Evolutionary conservation across 2,113 vertebrate species (phyloP).

Genomic region (Hemicordylus capensis): DNA sequence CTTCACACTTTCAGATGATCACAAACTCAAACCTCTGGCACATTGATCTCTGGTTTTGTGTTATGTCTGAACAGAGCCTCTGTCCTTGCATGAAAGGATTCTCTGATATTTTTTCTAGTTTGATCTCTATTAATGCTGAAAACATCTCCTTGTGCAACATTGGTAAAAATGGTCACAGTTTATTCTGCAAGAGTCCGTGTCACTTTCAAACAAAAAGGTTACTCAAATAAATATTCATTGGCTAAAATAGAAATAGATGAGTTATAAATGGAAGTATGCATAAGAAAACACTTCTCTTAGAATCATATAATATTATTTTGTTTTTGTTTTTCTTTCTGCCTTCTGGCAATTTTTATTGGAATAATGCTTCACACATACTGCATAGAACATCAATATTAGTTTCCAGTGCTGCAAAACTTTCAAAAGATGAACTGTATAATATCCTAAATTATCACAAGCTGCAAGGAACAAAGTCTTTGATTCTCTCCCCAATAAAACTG

Average conservation of each 20-base stretch:
- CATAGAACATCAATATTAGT: slow-evolving; percentile 61
- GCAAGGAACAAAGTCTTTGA: slow-evolving; percentile 48
- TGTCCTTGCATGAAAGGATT: not conserved
- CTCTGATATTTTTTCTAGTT: slow-evolving; percentile 30
- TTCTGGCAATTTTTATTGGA: slow-evolving; percentile 60
- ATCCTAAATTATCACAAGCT: slow-evolving; percentile 60
- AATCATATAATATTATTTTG: slow-evolving; percentile 40
- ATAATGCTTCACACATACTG: slow-evolving; percentile 63
- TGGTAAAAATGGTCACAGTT: slow-evolving; percentile 36
- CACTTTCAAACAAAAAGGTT: slow-evolving; percentile 36
- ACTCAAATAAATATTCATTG: slow-evolving; percentile 21
- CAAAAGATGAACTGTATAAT: slow-evolving; percentile 39
- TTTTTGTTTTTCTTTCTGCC: slow-evolving; percentile 48
- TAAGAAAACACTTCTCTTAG: slow-evolving; percentile 47
- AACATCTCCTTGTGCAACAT: slow-evolving; percentile 40
- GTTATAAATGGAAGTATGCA: slow-evolving; percentile 35
- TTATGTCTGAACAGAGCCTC: no score
- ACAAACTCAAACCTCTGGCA: no score
- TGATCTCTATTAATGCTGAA: slow-evolving; percentile 28
- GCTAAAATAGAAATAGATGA: slow-evolving; percentile 45
- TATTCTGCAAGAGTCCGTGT: slow-evolving; percentile 9
- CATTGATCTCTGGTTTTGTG: no score
- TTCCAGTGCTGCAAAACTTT: slow-evolving; percentile 43
- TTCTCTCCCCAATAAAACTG: not conserved
- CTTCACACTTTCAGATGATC: no score